Conservation (phyloP, 2,113 vertebrate genomes). For the Gasterosteus nipponicus region DNA sequence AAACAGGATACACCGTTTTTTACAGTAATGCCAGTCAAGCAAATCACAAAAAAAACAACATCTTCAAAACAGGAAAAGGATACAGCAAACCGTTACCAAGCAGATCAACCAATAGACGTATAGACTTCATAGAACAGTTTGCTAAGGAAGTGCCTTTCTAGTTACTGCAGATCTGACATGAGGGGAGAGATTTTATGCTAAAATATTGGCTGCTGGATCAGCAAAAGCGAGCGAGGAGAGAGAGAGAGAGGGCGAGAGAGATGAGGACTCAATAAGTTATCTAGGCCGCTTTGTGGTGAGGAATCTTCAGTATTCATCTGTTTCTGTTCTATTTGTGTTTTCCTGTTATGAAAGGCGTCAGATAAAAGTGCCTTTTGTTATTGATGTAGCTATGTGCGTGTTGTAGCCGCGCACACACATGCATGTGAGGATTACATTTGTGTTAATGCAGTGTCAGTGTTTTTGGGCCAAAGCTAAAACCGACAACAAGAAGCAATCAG, state of each 20-base stretch:
- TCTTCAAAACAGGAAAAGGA: neutral
- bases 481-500: neutral
- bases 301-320: constrained; percentile 25
- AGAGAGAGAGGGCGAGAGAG: too few relatives aligned
- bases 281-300: constrained; percentile 28
- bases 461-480: neutral
- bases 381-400: constrained; percentile 9
- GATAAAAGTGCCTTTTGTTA: constrained; percentile 46
- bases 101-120: too few relatives aligned
- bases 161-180: neutral
- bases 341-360: constrained; percentile 24
- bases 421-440: neutral
- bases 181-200: neutral
- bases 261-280: constrained; percentile 18
- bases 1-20: neutral
- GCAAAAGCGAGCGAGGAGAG: neutral
- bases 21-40: neutral
- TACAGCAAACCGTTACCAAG: too few relatives aligned
- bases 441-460: neutral
- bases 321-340: constrained; percentile 54
- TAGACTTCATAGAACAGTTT: too few relatives aligned
- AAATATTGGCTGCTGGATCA: neutral
- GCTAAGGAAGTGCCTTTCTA: neutral
- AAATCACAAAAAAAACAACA: neutral
- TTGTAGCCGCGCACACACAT: neutral